Base-by-base conservation (phyloP, 2,888 invertebrate species). In the Apamea crenata region DNA sequence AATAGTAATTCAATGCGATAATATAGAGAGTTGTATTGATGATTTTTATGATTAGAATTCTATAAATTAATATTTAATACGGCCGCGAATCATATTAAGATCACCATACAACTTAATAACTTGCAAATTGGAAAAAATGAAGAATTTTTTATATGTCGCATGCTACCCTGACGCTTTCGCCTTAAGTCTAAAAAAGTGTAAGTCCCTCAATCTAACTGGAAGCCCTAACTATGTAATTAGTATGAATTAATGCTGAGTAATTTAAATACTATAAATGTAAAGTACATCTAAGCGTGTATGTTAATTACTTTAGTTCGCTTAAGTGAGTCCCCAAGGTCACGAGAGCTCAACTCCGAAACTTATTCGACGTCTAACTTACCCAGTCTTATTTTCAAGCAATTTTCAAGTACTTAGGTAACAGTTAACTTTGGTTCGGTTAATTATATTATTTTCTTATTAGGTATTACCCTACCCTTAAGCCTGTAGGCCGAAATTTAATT, bases 351-450 rank as follows among this genome's bases (percentile, higher is more conserved):
- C 70, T 77, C 21, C 21, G 16, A 67, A 81, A 81, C 85, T 84
- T 59, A 74, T n/a, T 50, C 36, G 36, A 44, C 73, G 18, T 65
- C 61, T 70, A 71, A 77, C 44, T 74, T 65, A 72, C 77, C 73
- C 74, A 81, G 77, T 74, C 67, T 74, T 84, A 85, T 85, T 85
- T 81, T 85, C 81, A 71, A 63, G 44, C 77, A 75, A 80, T 85
- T 81, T 85, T 77, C n/a, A 84, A 85, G 53, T 74, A 77, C 67
- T 81, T 67, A 53, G 40, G 25, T 85, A 67, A 67, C 59, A 59
- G 40, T 77, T 44, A 76, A 73, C 70, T 84, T 77, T 71, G 59
- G 77, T 81, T 67, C 59, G 18, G 74, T 59, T 84, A 80, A 80
- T 83, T 77, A 71, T 77, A 83, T 83, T 77, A 71, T 81, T 53